Evolutionary conservation across 2,888 invertebrate species (phyloP), one percentile per base, ranked within the genome.

Genomic region (Pardosa pseudoannulata): DNA sequence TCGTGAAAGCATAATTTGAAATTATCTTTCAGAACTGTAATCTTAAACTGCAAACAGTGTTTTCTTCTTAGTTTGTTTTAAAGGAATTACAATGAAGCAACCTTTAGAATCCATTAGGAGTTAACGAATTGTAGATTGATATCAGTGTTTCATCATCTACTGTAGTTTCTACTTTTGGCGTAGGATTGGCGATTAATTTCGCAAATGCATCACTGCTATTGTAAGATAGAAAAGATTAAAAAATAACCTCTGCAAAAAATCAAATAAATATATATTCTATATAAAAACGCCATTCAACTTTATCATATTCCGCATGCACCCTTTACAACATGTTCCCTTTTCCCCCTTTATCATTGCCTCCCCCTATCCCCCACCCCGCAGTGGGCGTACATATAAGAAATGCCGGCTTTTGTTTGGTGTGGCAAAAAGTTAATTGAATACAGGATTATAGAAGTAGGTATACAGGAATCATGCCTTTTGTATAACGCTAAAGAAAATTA

Each of bases 361-460:
- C 39, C 41, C 65, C 74, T 50, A n/a, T 36, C 75, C 78, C 67
- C 83, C 16, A 65, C 64, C 72, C 36, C 67, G 19, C 50, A n/a
- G 19, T 72, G 23, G n/a, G 46, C 56, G 31, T 67, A 65, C 46
- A 41, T 41, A 29, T 27, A 72, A 81, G 81, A 79, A 79, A 67
- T 28, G 31, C 68, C 74, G 41, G 31, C 74, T 68, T 86, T 86
- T 79, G 79, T 86, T 70, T 16, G 46, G 32, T 32, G 70, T 32
- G 46, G 74, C 85, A 86, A 86, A 86, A 86, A 86, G 79, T 86
- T 86, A 86, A 86, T 86, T 86, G 85, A 86, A 86, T 86, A 56
- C 74, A 31, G 85, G 85, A 86, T 86, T 86, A 86, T 70, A 86
- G 79, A 86, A 85, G 73, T 85, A 73, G 83, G 76, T 73, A 78